These are phyloP conservation scores for Numida meleagris DNA, from an alignment of 2,113 vertebrate species.

Conservation along the genomic window DNA sequence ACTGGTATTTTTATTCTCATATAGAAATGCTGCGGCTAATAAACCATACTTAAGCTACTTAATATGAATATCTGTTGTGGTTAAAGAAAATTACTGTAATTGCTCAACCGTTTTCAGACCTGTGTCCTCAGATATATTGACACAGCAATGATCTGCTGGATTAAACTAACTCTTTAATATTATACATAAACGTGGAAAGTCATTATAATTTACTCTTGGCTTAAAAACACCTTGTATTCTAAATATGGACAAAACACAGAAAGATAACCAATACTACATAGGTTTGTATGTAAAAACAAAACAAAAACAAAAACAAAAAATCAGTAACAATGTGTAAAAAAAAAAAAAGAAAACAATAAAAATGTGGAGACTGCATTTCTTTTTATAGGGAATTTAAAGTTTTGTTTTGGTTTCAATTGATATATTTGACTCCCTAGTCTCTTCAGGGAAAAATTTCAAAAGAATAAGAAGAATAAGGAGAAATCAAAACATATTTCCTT, in stretches of 20 bases:
- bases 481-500: background rate
- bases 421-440: background rate
- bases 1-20: conserved; percentile 11
- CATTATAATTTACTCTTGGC: background rate
- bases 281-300: background rate
- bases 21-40: conserved; percentile 14
- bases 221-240: background rate
- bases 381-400: background rate
- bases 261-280: background rate
- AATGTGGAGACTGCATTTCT: background rate
- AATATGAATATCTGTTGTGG: conserved; percentile 15
- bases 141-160: conserved; percentile 11
- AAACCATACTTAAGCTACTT: conserved; percentile 44
- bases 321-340: background rate
- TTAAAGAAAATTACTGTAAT: conserved; percentile 62
- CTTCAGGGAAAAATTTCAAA: background rate
- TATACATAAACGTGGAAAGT: background rate
- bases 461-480: background rate
- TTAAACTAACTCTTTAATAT: background rate
- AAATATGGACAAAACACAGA: background rate
- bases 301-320: background rate
- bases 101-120: conserved; percentile 42
- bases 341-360: background rate
- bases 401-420: background rate
- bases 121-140: conserved; percentile 14